These are phyloP conservation scores for Tribolium freemani DNA, from an alignment of 2,888 invertebrate genomes.

Conservation along the genomic window DNA sequence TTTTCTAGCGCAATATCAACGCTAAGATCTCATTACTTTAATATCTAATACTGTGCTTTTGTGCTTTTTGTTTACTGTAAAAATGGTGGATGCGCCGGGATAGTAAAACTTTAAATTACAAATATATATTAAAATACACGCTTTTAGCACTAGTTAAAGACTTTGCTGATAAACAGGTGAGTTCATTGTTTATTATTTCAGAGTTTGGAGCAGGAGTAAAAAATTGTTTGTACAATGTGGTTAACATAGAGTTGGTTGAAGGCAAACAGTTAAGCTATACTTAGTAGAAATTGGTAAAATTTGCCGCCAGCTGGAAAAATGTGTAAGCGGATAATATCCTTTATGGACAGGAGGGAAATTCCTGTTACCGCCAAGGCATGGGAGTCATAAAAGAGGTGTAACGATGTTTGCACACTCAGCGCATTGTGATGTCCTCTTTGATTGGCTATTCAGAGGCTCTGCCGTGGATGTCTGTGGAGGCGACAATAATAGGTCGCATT, in stretches of 20 bases:
- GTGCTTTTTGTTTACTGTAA: too few relatives aligned
- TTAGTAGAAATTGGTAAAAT: background rate
- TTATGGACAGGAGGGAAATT: constrained; percentile 23
- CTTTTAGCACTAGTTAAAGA: too few relatives aligned
- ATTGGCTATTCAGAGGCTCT: constrained; percentile 46
- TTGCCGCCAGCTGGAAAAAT: constrained; percentile 1
- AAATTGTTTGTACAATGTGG: too few relatives aligned
- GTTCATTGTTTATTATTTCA: too few relatives aligned
- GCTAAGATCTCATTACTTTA: background rate
- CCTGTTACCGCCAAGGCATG: constrained; percentile 29
- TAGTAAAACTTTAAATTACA: too few relatives aligned
- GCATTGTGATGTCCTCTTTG: constrained; percentile 46
- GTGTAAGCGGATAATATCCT: constrained; percentile 29
- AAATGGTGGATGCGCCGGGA: too few relatives aligned
- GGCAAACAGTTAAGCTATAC: too few relatives aligned
- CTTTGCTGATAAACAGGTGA: too few relatives aligned
- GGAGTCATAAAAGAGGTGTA: constrained; percentile 44
- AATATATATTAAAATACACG: too few relatives aligned
- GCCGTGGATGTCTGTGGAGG: constrained; percentile 43
- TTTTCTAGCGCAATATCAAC: background rate
- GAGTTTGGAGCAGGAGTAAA: too few relatives aligned
- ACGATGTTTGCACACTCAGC: constrained; percentile 48
- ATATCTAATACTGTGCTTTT: background rate
- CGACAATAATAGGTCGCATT: constrained; percentile 49
- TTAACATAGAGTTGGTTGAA: too few relatives aligned